phyloP scores from a whole-genome alignment of 2,888 invertebrate species.

The Agonopterix heracliana region DNA sequence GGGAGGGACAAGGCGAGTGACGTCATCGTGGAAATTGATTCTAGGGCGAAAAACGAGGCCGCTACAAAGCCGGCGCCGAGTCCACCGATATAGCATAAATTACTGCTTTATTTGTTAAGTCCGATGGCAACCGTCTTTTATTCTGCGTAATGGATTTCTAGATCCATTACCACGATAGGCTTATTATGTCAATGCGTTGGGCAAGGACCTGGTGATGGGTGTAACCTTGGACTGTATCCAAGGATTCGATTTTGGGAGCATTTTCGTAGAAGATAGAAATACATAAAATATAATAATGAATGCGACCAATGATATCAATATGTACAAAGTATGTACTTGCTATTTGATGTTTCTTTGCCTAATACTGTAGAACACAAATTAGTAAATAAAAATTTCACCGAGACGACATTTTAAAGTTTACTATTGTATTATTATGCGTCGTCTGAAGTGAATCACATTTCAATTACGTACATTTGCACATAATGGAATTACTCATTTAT shows the following conservation, averaged over 20 bases:
- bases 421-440: background rate
- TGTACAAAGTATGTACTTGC: no score
- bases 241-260: no score
- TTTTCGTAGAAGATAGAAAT: no score
- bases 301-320: no score
- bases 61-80: constrained; percentile 55
- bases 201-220: no score
- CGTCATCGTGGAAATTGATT: constrained; percentile 71
- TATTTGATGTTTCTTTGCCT: no score
- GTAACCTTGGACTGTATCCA: no score
- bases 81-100: constrained; percentile 55
- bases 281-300: no score
- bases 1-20: constrained; percentile 37
- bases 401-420: no score
- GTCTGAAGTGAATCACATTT: constrained; percentile 8
- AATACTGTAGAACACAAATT: no score
- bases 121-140: constrained; percentile 38
- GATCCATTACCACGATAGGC: constrained; percentile 27
- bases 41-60: constrained; percentile 65
- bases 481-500: constrained; percentile 13
- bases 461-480: constrained; percentile 10
- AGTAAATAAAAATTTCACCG: no score
- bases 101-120: constrained; percentile 58
- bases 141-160: constrained; percentile 33
- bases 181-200: constrained; percentile 30